Evolutionary conservation across 2,113 vertebrate species (phyloP).

Genomic region (Protomyctophum bolini): DNA sequence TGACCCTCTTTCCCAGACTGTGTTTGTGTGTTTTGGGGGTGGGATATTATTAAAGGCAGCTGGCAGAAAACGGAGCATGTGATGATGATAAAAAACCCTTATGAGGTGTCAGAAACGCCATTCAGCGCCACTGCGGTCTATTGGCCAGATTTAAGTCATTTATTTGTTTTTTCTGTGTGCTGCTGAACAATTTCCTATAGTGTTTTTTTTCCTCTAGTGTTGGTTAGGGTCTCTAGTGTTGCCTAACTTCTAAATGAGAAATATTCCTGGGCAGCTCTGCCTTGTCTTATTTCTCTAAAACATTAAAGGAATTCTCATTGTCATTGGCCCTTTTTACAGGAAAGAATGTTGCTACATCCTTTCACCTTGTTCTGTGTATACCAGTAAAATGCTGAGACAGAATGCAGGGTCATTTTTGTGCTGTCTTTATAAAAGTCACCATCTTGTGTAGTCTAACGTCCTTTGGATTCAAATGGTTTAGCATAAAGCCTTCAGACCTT

Average conservation of each 20-base stretch:
- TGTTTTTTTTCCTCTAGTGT: too few species aligned
- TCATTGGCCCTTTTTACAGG: too few species aligned
- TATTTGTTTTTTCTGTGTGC: not conserved
- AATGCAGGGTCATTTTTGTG: not conserved
- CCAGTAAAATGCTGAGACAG: not conserved
- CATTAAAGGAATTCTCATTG: too few species aligned
- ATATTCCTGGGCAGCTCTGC: too few species aligned
- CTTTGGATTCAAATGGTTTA: not conserved
- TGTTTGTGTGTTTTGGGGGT: constrained; percentile 40
- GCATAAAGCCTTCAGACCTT: not conserved
- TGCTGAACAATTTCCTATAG: not conserved
- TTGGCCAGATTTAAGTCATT: too few species aligned
- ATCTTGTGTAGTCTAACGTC: not conserved
- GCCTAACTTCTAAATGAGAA: too few species aligned
- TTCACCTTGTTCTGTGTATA: not conserved
- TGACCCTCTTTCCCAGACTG: constrained; percentile 77
- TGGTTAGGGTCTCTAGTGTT: too few species aligned
- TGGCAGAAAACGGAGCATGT: constrained; percentile 49
- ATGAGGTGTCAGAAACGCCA: constrained; percentile 13
- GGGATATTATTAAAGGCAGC: constrained; percentile 32
- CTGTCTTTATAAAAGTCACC: not conserved
- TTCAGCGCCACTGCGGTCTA: too few species aligned
- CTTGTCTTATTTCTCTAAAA: too few species aligned
- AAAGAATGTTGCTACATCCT: not conserved
- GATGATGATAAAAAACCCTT: constrained; percentile 23